phyloP scores from a whole-genome alignment of 2,888 invertebrate species.

The Tetramorium bicarinatum region DNA sequence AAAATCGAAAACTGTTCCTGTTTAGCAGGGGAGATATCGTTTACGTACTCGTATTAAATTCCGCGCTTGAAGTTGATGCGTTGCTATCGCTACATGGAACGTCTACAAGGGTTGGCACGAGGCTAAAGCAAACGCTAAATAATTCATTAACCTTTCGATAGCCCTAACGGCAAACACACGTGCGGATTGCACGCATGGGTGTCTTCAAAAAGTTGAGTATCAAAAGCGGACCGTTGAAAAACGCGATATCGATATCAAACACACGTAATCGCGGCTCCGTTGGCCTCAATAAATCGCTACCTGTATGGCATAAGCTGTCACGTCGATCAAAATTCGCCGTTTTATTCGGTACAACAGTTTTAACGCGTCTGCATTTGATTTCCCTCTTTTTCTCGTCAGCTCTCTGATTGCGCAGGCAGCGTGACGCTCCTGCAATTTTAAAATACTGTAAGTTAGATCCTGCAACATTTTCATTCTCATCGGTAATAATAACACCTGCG shows the following conservation, averaged over 20 bases:
- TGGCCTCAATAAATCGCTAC: constrained; percentile 40
- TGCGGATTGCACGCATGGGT: constrained; percentile 46
- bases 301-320: constrained; percentile 29
- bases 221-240: constrained; percentile 46
- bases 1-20: background rate
- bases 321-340: constrained; percentile 22
- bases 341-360: constrained; percentile 12
- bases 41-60: constrained; percentile 13
- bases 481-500: no score
- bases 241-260: constrained; percentile 48
- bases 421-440: background rate
- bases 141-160: constrained; percentile 51
- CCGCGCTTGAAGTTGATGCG: constrained; percentile 6
- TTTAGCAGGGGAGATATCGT: background rate
- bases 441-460: background rate
- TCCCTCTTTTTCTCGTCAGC: background rate
- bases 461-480: background rate
- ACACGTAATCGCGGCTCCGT: constrained; percentile 34
- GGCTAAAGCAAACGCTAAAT: constrained; percentile 46
- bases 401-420: no score
- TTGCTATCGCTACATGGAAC: constrained; percentile 27
- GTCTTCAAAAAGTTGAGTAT: constrained; percentile 42
- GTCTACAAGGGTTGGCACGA: constrained; percentile 40
- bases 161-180: constrained; percentile 19
- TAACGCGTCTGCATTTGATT: constrained; percentile 4